Base-by-base conservation (phyloP, 1,140 invertebrate genomes). In the Eubasilissa regina region DNA sequence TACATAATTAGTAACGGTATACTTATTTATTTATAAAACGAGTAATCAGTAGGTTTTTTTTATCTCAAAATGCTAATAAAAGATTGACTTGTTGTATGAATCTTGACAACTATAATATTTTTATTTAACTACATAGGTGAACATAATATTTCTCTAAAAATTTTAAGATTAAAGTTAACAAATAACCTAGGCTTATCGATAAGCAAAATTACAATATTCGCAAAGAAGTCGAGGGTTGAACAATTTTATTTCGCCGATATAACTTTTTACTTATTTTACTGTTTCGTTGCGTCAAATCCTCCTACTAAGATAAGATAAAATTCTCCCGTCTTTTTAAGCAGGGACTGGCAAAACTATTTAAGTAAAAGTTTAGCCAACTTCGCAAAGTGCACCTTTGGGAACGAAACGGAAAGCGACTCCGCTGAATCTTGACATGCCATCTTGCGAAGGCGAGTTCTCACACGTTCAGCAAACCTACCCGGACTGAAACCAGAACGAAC, bases 331-430 rank as follows among this genome's bases (percentile, higher is more conserved):
- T 43, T 19, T 21, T 35, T 44, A 35, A 64, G 35, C 35, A 21
- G 35, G 35, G 60, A 64, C 17, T 21, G 35, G 19, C 60, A 64
- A 64, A 64, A 64, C 60, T 64, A 64, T 64, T 64, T 10, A 64
- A 64, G 60, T 64, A 64, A 13, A 64, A 64, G 60, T 64, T 64
- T 10, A 25, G 19, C 60, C 35, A 35, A 64, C 60, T 43, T 64
- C 9, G 9, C 13, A 25, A 13, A 64, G 60, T 64, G 60, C 60
- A 64, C 60, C 60, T 64, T 43, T 35, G 60, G 60, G 60, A 64
- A 43, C 35, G 60, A 25, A 43, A 43, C 60, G 60, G 60, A 64
- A 43, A 64, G 55, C 60, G 60, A 43, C 25, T n/a, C 35, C 60
- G 25, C n/a, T 15, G n/a, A 51, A 64, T 64, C 60, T 64, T 64